Evolutionary conservation across 1,140 invertebrate genomes (phyloP), one percentile per base, ranked within the genome.

Genomic region (Zaprionus tsacasi): DNA sequence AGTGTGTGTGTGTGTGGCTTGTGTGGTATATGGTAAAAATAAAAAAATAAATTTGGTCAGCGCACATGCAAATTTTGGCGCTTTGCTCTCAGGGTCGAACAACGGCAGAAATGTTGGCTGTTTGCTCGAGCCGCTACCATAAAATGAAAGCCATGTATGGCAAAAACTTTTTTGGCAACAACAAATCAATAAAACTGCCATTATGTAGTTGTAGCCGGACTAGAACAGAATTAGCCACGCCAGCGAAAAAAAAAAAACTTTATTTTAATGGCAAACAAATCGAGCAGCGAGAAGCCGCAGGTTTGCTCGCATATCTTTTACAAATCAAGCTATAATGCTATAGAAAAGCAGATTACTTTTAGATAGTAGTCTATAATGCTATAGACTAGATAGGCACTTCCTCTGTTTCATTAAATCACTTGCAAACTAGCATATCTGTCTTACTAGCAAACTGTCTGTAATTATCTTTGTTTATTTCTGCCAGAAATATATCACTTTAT

Each of bases 61-160:
- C 64, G 55, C 78, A 87, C 78, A 87, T 87, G 83, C 82, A 87
- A 88, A 88, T 87, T 87, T 87, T 88, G 83, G 76, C 73, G 80
- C 69, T 75, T 70, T 30, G 79, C 73, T 82, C 73, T 82, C 79
- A 86, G 82, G 82, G 82, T 59, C 73, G 63, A 61, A 52, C 21
- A 65, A 30, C 27, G 27, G 6, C 50, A 43, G 35, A 54, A 30
- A 60, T 70, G 56, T 54, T 79, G 59, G 67, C 54, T n/a, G 70
- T 50, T 59, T 67, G 65, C 38, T 58, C 58, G 60, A 52, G 56
- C 58, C 79, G 70, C 70, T 21, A 67, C 60, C 85, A 88, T 80
- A 83, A 83, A 83, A 89, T 89, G 79, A 36, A 58, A 64, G 77
- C 54, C 77, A 33, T 56, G 27, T 66, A 45, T 60, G 68, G 70